A percentile compares a stretch with the other conserved stretches of the same genome.
Conservation (phyloP, 2,113 vertebrate species). For the Bombycilla garrulus region DNA sequence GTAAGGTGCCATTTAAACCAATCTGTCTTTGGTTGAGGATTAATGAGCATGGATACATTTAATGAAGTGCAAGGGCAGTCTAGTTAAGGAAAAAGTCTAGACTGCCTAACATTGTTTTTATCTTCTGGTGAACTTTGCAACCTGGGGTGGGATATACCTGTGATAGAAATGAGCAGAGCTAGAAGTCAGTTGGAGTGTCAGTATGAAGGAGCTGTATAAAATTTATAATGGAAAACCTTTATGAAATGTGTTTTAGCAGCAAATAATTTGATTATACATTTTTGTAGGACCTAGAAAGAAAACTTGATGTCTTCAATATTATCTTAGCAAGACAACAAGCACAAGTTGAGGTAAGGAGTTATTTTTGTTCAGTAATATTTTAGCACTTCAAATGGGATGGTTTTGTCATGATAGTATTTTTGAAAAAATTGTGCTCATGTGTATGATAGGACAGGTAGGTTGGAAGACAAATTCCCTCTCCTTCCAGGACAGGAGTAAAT, state of each 20-base stretch:
- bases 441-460: neutral
- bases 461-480: neutral
- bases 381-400: neutral
- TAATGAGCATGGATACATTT: neutral
- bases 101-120: neutral
- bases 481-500: neutral
- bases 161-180: neutral
- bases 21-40: neutral
- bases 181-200: neutral
- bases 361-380: neutral
- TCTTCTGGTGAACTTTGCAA: neutral
- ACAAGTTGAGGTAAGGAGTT: slow-evolving; percentile 85
- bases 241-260: neutral
- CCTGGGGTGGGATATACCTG: neutral
- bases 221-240: neutral
- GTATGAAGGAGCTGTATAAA: neutral
- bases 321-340: slow-evolving; percentile 90
- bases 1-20: neutral
- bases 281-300: slow-evolving; percentile 86
- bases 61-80: neutral
- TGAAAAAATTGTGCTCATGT: neutral
- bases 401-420: neutral
- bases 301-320: slow-evolving; percentile 92
- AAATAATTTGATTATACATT: neutral
- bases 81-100: neutral